These are phyloP conservation scores for Kradibia gibbosae DNA, from an alignment of 1,140 invertebrate genomes.

Conservation along the genomic window DNA sequence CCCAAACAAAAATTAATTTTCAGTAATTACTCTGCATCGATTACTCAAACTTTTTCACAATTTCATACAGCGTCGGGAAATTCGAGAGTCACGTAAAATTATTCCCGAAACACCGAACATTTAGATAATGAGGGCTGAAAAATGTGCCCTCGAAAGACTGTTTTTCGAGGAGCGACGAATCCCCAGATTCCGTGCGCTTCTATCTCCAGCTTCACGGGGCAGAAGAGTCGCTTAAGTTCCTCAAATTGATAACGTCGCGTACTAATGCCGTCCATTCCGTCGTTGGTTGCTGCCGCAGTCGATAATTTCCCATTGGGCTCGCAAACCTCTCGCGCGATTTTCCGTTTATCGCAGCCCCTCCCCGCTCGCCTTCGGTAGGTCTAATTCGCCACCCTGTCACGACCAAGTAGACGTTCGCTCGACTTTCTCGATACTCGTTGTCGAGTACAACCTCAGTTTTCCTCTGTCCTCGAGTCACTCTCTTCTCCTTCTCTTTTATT, in stretches of 20 bases:
- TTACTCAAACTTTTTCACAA: no score
- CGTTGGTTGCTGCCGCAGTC: neutral
- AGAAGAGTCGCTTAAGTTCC: neutral
- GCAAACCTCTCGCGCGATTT: conserved; percentile 16
- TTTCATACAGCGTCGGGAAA: no score
- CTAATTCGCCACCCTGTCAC: no score
- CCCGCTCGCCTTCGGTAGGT: neutral
- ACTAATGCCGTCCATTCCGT: neutral
- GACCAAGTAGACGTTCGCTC: neutral
- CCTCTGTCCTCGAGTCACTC: no score
- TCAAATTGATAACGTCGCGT: neutral
- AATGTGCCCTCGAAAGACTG: neutral
- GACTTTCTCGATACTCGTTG: conserved; percentile 32
- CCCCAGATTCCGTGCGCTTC: neutral
- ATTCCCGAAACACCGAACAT: no score
- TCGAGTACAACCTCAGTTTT: conserved; percentile 21
- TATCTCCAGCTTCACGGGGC: neutral
- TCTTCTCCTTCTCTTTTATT: no score
- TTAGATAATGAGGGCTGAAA: no score
- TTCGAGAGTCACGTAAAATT: no score
- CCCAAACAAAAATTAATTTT: no score
- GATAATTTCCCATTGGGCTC: conserved; percentile 41
- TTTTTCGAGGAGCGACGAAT: neutral
- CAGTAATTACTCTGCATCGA: no score
- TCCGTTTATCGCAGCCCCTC: conserved; percentile 9